Percentiles rank a stretch among this genome's conserved stretches.
Conservation (phyloP, 2,888 invertebrate genomes). For the Dryomyza anilis region DNA sequence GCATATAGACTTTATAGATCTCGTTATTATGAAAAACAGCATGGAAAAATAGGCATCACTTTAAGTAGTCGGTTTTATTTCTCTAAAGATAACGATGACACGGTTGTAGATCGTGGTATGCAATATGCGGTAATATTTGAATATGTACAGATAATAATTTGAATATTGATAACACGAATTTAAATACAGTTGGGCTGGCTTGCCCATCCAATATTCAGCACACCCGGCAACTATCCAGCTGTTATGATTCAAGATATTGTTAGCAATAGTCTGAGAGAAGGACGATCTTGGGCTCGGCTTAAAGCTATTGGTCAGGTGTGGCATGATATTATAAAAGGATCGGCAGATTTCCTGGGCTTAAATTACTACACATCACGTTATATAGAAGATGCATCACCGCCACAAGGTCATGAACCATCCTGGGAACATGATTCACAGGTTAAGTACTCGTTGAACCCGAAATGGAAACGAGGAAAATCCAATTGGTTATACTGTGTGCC, state of each 20-base stretch:
- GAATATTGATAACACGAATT: too few relatives aligned
- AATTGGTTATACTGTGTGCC: constrained; percentile 51
- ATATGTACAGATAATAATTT: too few relatives aligned
- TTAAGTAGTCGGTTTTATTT: constrained; percentile 45
- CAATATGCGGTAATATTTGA: constrained; percentile 46
- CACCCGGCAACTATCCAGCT: constrained; percentile 51
- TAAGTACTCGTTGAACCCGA: constrained; percentile 39
- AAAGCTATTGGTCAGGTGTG: constrained; percentile 38
- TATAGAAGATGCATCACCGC: constrained; percentile 36
- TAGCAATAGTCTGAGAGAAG: constrained; percentile 50
- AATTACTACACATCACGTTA: constrained; percentile 50
- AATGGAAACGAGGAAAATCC: constrained; percentile 48
- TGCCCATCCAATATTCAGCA: constrained; percentile 51
- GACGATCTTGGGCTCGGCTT: constrained; percentile 47
- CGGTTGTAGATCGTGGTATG: constrained; percentile 43
- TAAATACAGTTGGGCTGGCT: constrained; percentile 58
- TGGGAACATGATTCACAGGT: constrained; percentile 62
- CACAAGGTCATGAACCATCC: constrained; percentile 60
- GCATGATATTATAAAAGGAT: constrained; percentile 39
- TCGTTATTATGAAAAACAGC: constrained; percentile 52
- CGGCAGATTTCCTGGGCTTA: constrained; percentile 50
- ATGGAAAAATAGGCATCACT: constrained; percentile 51
- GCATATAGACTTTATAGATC: constrained; percentile 61
- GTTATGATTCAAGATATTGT: constrained; percentile 49
- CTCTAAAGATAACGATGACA: constrained; percentile 38